Percentiles rank a stretch among this genome's conserved stretches.
Evolutionary conservation across 2,888 invertebrate species (phyloP).

Genomic region (Eristalinus aeneus): DNA sequence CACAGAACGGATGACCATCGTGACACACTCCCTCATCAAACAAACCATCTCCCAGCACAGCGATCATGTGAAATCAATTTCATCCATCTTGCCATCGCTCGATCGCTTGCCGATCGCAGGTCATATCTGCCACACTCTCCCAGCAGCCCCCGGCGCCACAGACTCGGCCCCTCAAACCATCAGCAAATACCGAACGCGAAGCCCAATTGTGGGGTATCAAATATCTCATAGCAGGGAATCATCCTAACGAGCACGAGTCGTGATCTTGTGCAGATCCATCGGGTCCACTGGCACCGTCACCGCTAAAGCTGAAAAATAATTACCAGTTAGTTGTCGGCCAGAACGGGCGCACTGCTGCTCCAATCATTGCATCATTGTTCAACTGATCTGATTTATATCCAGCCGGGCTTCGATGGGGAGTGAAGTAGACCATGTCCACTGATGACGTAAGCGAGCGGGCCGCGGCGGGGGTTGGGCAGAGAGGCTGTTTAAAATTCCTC

Average conservation of each 20-base stretch:
- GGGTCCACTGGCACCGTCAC: slow-evolving; percentile 6
- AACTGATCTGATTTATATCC: slow-evolving; percentile 63
- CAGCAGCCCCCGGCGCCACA: neutral
- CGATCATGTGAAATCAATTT: slow-evolving; percentile 63
- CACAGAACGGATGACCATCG: slow-evolving; percentile 45
- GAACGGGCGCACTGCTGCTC: slow-evolving; percentile 19
- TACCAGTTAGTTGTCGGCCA: slow-evolving; percentile 31
- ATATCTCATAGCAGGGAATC: slow-evolving; percentile 62
- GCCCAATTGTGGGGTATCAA: slow-evolving; percentile 57
- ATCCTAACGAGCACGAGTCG: slow-evolving; percentile 67
- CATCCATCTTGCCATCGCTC: slow-evolving; percentile 38
- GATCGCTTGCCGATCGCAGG: slow-evolving; percentile 27
- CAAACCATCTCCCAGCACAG: neutral
- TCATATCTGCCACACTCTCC: slow-evolving; percentile 5
- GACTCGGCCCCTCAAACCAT: neutral
- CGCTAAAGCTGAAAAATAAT: slow-evolving; percentile 58
- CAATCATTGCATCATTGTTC: slow-evolving; percentile 67
- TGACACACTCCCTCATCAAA: slow-evolving; percentile 45
- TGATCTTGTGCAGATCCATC: slow-evolving; percentile 57
- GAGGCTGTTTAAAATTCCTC: slow-evolving; percentile 39
- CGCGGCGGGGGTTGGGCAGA: too few species aligned
- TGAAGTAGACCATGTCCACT: slow-evolving; percentile 8
- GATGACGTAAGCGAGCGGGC: neutral
- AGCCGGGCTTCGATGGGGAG: neutral
- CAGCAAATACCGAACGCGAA: slow-evolving; percentile 44